phyloP scores from a whole-genome alignment of 2,113 vertebrate species.

The Tricholaema leucomelas region DNA sequence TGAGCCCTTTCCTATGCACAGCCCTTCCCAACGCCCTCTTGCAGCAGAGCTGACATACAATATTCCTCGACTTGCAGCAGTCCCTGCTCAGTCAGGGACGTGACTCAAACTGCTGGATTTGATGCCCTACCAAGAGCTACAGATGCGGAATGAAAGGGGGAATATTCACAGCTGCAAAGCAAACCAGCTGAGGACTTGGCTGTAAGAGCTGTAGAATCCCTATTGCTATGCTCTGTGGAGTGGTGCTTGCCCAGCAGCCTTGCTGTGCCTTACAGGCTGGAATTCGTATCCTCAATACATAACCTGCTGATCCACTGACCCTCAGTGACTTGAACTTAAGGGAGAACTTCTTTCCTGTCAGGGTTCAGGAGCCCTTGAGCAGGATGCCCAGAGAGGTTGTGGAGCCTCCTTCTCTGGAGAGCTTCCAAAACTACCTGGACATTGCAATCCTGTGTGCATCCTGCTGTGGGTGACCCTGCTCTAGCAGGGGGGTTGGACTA shows the following conservation, averaged over 20 bases:
- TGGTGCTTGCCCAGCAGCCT: not conserved
- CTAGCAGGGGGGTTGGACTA: too few species aligned
- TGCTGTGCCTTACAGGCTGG: not conserved
- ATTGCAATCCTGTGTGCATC: too few species aligned
- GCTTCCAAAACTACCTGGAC: too few species aligned
- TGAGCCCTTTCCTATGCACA: not conserved
- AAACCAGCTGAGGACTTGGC: not conserved
- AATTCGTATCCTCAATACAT: not conserved
- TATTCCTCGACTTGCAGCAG: not conserved
- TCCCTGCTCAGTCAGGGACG: not conserved
- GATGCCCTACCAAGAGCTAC: not conserved
- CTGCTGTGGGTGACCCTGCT: too few species aligned
- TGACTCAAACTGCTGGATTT: not conserved
- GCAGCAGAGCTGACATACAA: not conserved
- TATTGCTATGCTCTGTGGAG: fast-evolving
- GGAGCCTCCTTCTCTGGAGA: too few species aligned
- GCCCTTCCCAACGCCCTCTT: not conserved
- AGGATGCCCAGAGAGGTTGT: too few species aligned
- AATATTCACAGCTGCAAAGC: not conserved
- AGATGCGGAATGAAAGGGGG: not conserved
- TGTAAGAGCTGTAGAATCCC: not conserved
- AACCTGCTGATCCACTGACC: not conserved
- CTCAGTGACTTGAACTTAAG: too few species aligned
- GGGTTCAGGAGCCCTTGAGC: too few species aligned
- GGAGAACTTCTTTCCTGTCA: too few species aligned